These are phyloP conservation scores for Mesorhabditis belari DNA, from an alignment of 2,888 invertebrate species.

Conservation along the genomic window DNA sequence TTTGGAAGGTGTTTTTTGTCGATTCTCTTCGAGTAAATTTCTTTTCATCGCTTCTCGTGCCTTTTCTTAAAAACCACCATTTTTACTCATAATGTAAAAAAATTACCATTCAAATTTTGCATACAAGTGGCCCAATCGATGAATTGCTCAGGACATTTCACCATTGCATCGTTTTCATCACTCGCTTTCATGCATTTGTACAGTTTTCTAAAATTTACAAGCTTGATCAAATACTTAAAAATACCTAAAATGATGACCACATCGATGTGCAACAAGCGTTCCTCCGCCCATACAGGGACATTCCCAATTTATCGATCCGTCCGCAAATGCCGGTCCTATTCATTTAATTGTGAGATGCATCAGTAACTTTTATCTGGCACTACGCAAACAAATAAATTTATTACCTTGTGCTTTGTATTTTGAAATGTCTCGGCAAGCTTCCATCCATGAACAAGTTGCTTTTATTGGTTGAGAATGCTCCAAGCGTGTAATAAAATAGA, in stretches of 20 bases:
- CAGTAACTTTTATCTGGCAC: not conserved
- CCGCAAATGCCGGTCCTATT: constrained; percentile 21
- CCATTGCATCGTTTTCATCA: constrained; percentile 15
- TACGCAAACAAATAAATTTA: not conserved
- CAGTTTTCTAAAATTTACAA: constrained; percentile 15
- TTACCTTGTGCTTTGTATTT: not conserved
- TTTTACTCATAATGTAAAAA: too few species aligned
- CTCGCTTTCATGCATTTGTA: constrained; percentile 28
- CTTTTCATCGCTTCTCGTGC: too few species aligned
- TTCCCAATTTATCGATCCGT: constrained; percentile 30
- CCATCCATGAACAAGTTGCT: too few species aligned
- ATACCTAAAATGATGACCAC: not conserved
- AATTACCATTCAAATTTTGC: constrained; percentile 29
- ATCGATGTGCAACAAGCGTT: constrained; percentile 24
- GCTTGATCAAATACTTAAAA: not conserved
- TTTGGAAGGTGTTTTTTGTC: too few species aligned
- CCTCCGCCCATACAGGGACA: constrained; percentile 32
- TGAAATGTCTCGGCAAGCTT: too few species aligned
- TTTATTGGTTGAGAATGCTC: too few species aligned
- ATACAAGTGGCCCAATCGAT: constrained; percentile 31
- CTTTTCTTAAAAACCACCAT: too few species aligned
- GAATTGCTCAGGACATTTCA: constrained; percentile 26
- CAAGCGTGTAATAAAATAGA: too few species aligned
- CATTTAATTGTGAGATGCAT: not conserved
- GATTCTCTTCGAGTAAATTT: too few species aligned